These are phyloP conservation scores for Tetramorium parvispinum DNA, from an alignment of 1,140 invertebrate species.

Conservation along the genomic window DNA sequence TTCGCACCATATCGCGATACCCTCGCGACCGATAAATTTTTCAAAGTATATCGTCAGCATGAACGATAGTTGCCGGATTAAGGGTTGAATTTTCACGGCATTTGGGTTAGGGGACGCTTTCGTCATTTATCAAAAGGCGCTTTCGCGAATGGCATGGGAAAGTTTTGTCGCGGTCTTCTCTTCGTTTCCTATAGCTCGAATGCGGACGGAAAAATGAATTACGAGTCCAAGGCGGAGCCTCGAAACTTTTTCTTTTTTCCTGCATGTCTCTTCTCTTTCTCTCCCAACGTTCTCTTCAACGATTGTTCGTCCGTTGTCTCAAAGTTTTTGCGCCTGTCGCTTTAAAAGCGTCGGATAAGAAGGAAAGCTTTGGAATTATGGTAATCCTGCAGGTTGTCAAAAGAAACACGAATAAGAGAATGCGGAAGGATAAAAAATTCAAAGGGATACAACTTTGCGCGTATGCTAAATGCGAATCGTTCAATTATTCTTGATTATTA, in stretches of 20 bases:
- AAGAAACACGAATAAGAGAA: slow-evolving; percentile 48
- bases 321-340: slow-evolving; percentile 70
- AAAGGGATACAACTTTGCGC: slow-evolving; percentile 21
- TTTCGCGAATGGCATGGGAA: slow-evolving; percentile 25
- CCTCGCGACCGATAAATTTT: slow-evolving; percentile 22
- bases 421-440: slow-evolving; percentile 24
- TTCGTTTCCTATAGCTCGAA: slow-evolving; percentile 49
- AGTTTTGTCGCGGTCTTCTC: slow-evolving; percentile 62
- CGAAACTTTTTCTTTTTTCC: slow-evolving; percentile 39
- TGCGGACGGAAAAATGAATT: slow-evolving; percentile 65
- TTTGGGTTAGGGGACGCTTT: slow-evolving; percentile 25
- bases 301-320: slow-evolving; percentile 58
- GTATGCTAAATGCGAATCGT: background rate
- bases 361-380: slow-evolving; percentile 75
- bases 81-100: slow-evolving; percentile 54
- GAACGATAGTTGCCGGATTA: slow-evolving; percentile 58
- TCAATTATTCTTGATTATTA: slow-evolving; percentile 26
- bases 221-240: slow-evolving; percentile 52
- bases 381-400: slow-evolving; percentile 69
- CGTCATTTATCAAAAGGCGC: slow-evolving; percentile 72
- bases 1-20: slow-evolving; percentile 18
- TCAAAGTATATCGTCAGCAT: slow-evolving; percentile 26
- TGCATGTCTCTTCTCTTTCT: background rate
- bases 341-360: slow-evolving; percentile 74
- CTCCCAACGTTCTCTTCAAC: slow-evolving; percentile 26